Conservation (phyloP, 2,888 invertebrate genomes). For the Tubulanus polymorphus region DNA sequence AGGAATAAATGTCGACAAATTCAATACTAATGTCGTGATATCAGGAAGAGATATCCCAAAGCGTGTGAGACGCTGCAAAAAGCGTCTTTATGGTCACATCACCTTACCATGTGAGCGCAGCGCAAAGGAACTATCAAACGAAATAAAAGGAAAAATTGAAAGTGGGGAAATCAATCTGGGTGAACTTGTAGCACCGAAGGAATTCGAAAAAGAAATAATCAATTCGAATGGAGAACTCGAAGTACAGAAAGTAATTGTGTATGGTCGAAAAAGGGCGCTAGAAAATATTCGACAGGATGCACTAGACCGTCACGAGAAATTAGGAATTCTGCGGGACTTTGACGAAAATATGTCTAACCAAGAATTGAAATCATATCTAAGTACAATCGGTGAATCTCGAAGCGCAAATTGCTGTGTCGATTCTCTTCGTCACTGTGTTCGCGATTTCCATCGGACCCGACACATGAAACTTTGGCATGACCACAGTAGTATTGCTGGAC, state of each 20-base stretch:
- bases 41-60: neutral
- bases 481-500: neutral
- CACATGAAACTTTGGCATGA: neutral
- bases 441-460: neutral
- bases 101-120: neutral
- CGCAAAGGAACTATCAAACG: neutral
- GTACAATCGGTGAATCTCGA: too few species aligned
- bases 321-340: neutral
- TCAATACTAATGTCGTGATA: neutral
- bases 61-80: neutral
- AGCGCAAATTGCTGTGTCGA: too few species aligned
- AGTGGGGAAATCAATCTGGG: neutral
- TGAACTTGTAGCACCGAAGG: neutral
- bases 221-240: neutral
- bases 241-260: neutral
- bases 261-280: neutral
- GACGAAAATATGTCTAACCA: too few species aligned
- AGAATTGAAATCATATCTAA: too few species aligned
- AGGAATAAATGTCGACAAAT: neutral
- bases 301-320: neutral
- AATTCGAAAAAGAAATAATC: neutral
- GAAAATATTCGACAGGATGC: neutral
- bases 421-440: too few species aligned
- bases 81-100: neutral
- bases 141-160: neutral